Evolutionary conservation across 2,797 vertebrate genomes (phyloP).

Genomic region (Chanos chanos): DNA sequence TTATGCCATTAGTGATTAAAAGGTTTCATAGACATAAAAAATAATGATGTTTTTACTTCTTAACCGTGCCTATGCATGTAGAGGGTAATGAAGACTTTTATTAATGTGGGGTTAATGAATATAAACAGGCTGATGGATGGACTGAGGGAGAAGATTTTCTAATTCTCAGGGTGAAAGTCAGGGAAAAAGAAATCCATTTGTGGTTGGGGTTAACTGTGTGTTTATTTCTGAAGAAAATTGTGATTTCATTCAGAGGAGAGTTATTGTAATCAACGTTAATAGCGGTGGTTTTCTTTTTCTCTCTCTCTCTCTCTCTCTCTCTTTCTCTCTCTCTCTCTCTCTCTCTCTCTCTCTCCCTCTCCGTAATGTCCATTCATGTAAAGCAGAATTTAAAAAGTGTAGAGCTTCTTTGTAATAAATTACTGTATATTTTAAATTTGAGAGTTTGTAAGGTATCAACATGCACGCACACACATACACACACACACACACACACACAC

Average conservation of each 20-base stretch:
- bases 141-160: slow-evolving; percentile 18
- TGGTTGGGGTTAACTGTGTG: slow-evolving; percentile 13
- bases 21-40: too few relatives aligned
- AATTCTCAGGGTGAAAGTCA: slow-evolving; percentile 23
- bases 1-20: slow-evolving; percentile 56
- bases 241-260: slow-evolving; percentile 17
- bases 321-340: too few relatives aligned
- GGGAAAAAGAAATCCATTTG: slow-evolving; percentile 48
- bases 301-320: too few relatives aligned
- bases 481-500: too few relatives aligned
- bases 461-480: too few relatives aligned
- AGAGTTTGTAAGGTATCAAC: too few relatives aligned
- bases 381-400: too few relatives aligned
- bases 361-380: too few relatives aligned
- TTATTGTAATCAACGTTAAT: slow-evolving; percentile 56
- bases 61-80: slow-evolving; percentile 34
- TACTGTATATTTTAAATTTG: too few relatives aligned
- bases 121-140: slow-evolving; percentile 34
- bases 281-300: too few relatives aligned
- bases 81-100: slow-evolving; percentile 49
- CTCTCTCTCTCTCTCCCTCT: too few relatives aligned
- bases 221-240: slow-evolving; percentile 30
- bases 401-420: too few relatives aligned
- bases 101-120: slow-evolving; percentile 51
- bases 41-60: slow-evolving; percentile 56